Evolutionary conservation across 2,113 vertebrate genomes (phyloP).

Genomic region (Aplodontia rufa): DNA sequence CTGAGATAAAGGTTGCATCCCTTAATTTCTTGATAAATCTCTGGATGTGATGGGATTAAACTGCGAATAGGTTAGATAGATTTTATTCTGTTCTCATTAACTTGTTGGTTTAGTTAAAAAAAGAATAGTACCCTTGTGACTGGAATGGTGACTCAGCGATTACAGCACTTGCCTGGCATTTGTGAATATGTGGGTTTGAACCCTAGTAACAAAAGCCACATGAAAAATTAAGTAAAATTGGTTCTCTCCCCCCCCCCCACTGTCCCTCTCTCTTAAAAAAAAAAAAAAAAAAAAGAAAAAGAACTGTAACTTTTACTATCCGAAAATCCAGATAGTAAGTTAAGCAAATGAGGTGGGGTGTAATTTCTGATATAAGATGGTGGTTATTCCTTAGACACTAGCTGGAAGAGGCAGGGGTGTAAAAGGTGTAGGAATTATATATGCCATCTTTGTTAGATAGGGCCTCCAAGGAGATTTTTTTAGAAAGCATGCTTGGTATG

Average conservation of each 20-base stretch:
- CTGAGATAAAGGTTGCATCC: neutral
- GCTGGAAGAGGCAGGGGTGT: neutral
- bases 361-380: neutral
- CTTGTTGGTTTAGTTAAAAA: constrained; percentile 16
- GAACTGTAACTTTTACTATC: constrained; percentile 32
- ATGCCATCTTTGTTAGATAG: constrained; percentile 4
- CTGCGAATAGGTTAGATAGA: neutral
- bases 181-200: no score
- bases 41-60: constrained; percentile 23
- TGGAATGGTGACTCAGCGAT: no score
- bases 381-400: neutral
- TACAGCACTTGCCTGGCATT: no score
- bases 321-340: constrained; percentile 14
- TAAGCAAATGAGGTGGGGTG: neutral
- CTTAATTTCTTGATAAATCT: constrained; percentile 35
- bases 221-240: no score
- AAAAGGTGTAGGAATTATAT: neutral
- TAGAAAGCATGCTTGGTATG: neutral
- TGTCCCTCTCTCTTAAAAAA: no score
- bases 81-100: constrained; percentile 28
- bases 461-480: neutral
- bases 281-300: no score
- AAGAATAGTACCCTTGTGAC: no score
- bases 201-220: no score
- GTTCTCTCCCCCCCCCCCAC: no score